These are phyloP conservation scores for Hycleus cichorii DNA, from an alignment of 1,140 invertebrate species.

Conservation along the genomic window DNA sequence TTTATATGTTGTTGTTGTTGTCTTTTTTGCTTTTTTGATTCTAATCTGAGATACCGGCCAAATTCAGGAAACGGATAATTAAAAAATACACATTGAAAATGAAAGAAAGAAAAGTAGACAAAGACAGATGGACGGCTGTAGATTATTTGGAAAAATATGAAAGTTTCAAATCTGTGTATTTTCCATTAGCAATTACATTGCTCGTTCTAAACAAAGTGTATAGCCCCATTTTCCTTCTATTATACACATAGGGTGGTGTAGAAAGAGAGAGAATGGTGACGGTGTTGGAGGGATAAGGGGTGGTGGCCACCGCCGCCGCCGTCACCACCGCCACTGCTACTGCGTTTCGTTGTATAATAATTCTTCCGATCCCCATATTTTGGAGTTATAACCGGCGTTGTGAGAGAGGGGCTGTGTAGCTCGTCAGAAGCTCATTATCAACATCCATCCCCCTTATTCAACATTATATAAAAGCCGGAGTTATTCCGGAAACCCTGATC, in stretches of 20 bases:
- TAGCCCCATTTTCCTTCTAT: background rate
- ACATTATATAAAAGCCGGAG: background rate
- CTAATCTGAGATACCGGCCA: too few species aligned
- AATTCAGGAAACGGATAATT: too few species aligned
- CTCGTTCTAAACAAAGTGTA: conserved; percentile 8
- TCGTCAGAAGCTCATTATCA: conserved; percentile 20
- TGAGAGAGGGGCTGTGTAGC: conserved; percentile 1
- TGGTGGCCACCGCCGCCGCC: background rate
- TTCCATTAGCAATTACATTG: conserved; percentile 9
- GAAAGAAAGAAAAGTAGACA: background rate
- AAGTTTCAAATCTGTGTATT: background rate
- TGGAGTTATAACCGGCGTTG: conserved; percentile 17
- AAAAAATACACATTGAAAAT: too few species aligned
- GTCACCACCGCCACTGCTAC: background rate
- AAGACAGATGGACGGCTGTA: background rate
- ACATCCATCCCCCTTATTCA: conserved; percentile 2
- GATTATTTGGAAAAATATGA: background rate
- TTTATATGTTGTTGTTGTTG: too few species aligned
- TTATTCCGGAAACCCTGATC: conserved; percentile 15
- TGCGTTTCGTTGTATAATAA: conserved; percentile 9
- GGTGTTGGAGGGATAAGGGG: background rate
- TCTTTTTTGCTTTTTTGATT: too few species aligned
- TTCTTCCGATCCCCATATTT: conserved; percentile 19
- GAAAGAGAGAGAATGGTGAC: background rate
- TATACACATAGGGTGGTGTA: background rate